A percentile compares a stretch with the other conserved stretches of the same genome.
phyloP scores from a whole-genome alignment of 2,888 invertebrate genomes.

The Toxonevra muliebris region DNA sequence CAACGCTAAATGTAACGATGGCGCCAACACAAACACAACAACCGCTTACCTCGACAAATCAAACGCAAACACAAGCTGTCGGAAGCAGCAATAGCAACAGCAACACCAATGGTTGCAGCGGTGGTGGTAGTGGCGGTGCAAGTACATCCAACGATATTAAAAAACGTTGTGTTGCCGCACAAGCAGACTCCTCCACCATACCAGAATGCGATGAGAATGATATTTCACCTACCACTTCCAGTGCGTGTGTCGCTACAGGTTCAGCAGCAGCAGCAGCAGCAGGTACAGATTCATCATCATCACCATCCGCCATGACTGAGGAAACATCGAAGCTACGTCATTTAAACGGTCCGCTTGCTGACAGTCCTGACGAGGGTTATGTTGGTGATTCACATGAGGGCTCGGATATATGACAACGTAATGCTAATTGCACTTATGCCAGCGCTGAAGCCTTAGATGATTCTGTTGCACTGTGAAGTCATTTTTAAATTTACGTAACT shows the following conservation, averaged over 20 bases:
- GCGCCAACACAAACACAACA: constrained; percentile 25
- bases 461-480: constrained; percentile 60
- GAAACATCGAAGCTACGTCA: constrained; percentile 68
- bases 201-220: constrained; percentile 64
- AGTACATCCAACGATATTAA: constrained; percentile 48
- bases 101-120: constrained; percentile 24
- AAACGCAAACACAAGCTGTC: constrained; percentile 29
- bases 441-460: constrained; percentile 57
- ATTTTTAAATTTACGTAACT: background rate
- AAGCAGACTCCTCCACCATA: constrained; percentile 66
- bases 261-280: constrained; percentile 31
- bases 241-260: constrained; percentile 39
- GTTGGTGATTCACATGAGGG: constrained; percentile 78
- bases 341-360: constrained; percentile 69
- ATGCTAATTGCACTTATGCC: constrained; percentile 44
- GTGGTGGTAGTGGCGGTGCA: constrained; percentile 1
- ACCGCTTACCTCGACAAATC: constrained; percentile 19
- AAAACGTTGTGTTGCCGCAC: constrained; percentile 71
- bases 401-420: constrained; percentile 73
- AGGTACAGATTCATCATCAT: constrained; percentile 34
- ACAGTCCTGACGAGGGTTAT: constrained; percentile 89
- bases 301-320: constrained; percentile 35
- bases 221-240: constrained; percentile 51
- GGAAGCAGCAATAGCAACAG: constrained; percentile 30
- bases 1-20: constrained; percentile 36